Percentiles rank a stretch among this genome's conserved stretches.
These are phyloP conservation scores for Dexiosoma caninum DNA, from an alignment of 2,888 invertebrate genomes.

Conservation along the genomic window DNA sequence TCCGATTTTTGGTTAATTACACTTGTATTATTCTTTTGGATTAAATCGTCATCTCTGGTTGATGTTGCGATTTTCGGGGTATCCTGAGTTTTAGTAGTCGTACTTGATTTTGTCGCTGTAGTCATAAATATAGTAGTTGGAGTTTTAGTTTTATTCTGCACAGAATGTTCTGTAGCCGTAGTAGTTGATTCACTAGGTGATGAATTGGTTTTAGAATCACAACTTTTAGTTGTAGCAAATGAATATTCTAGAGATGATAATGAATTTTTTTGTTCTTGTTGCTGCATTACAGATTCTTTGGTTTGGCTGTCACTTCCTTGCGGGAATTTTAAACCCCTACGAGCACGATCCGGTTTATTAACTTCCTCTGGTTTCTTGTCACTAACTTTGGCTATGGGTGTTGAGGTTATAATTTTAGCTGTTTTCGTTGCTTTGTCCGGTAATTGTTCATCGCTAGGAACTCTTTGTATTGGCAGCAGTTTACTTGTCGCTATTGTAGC, in stretches of 20 bases:
- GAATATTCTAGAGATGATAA: conserved; percentile 37
- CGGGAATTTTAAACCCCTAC: conserved; percentile 66
- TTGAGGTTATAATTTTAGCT: conserved; percentile 70
- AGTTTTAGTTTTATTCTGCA: conserved; percentile 35
- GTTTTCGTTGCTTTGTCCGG: conserved; percentile 37
- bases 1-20: conserved; percentile 2
- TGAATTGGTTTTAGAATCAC: conserved; percentile 22
- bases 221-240: conserved; percentile 35
- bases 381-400: conserved; percentile 67
- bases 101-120: conserved; percentile 13
- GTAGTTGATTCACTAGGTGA: conserved; percentile 34
- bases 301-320: conserved; percentile 46
- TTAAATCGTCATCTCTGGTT: conserved; percentile 18
- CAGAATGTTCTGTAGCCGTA: conserved; percentile 43
- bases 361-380: conserved; percentile 45
- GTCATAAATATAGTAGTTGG: conserved; percentile 45
- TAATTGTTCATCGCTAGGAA: conserved; percentile 50
- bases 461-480: conserved; percentile 48
- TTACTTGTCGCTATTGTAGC: conserved; percentile 6
- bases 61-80: conserved; percentile 15
- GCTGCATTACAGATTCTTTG: conserved; percentile 47
- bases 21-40: conserved; percentile 1
- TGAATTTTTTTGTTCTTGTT: conserved; percentile 46
- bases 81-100: conserved; percentile 37
- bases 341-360: conserved; percentile 42